These are phyloP conservation scores for Eulemur rufifrons DNA, from an alignment of 2,113 vertebrate genomes.

Conservation along the genomic window DNA sequence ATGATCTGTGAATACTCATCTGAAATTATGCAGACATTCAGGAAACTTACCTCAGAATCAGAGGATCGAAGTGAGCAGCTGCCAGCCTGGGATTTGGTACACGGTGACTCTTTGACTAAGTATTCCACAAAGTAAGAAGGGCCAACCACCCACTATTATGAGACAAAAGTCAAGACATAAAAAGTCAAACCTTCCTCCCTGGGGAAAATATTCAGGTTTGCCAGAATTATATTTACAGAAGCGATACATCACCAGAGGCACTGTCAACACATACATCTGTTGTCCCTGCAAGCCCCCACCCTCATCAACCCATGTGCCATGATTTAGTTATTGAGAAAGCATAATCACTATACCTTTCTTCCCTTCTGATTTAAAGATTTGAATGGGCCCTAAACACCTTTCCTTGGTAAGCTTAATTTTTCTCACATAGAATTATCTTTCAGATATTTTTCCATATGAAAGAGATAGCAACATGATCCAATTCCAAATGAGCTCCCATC, in stretches of 20 bases:
- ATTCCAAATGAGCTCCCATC: background rate
- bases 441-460: background rate
- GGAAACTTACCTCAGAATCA: slow-evolving; percentile 40
- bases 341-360: background rate
- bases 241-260: background rate
- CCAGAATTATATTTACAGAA: background rate
- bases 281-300: background rate
- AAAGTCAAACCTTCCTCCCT: background rate
- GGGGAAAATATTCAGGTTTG: background rate
- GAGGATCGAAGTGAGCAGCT: background rate
- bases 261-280: background rate
- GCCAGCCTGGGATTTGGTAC: background rate
- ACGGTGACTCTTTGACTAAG: slow-evolving; percentile 79
- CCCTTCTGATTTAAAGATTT: background rate
- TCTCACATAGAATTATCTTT: background rate
- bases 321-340: background rate
- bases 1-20: background rate
- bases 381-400: background rate
- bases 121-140: slow-evolving; percentile 78
- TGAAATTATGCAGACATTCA: background rate
- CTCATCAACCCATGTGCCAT: background rate
- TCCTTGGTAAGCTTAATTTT: background rate
- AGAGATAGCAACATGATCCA: background rate
- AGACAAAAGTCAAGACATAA: slow-evolving; percentile 43
- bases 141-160: slow-evolving; percentile 69